These are phyloP conservation scores for Gouania willdenowi DNA, from an alignment of 2,797 vertebrate genomes.

Conservation along the genomic window DNA sequence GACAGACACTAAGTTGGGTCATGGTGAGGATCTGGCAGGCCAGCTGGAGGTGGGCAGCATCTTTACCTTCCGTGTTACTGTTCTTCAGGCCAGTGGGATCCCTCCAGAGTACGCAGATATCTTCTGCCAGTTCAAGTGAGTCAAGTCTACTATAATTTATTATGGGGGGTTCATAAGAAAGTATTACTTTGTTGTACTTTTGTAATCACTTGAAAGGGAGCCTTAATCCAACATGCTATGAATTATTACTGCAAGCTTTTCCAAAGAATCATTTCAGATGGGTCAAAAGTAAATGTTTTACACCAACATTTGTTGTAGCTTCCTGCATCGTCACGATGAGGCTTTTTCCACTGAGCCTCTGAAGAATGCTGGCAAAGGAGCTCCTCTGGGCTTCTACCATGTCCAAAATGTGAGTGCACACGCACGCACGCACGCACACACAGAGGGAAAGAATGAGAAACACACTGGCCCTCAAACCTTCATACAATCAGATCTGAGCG, in stretches of 20 bases:
- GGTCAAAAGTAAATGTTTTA: too few relatives aligned
- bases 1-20: slow-evolving; percentile 81
- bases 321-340: slow-evolving; percentile 97
- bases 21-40: slow-evolving; percentile 77
- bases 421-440: too few relatives aligned
- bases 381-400: slow-evolving; percentile 93
- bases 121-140: slow-evolving; percentile 99
- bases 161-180: too few relatives aligned
- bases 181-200: too few relatives aligned
- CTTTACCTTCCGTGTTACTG: slow-evolving; percentile 96
- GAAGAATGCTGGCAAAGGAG: slow-evolving; percentile 91
- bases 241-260: too few relatives aligned
- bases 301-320: slow-evolving; percentile 81
- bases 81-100: slow-evolving; percentile 91
- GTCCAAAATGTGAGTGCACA: slow-evolving; percentile 90
- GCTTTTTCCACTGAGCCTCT: slow-evolving; percentile 98
- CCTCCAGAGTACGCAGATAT: slow-evolving; percentile 94
- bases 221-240: too few relatives aligned
- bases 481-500: background rate
- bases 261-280: too few relatives aligned
- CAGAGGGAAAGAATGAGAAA: too few relatives aligned
- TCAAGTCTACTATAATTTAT: too few relatives aligned
- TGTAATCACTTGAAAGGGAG: too few relatives aligned
- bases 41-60: slow-evolving; percentile 91
- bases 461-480: background rate